Percentiles rank a stretch among this genome's conserved stretches.
These are phyloP conservation scores for Oscheius sp. DNA, from an alignment of 2,888 invertebrate genomes.

Conservation along the genomic window DNA sequence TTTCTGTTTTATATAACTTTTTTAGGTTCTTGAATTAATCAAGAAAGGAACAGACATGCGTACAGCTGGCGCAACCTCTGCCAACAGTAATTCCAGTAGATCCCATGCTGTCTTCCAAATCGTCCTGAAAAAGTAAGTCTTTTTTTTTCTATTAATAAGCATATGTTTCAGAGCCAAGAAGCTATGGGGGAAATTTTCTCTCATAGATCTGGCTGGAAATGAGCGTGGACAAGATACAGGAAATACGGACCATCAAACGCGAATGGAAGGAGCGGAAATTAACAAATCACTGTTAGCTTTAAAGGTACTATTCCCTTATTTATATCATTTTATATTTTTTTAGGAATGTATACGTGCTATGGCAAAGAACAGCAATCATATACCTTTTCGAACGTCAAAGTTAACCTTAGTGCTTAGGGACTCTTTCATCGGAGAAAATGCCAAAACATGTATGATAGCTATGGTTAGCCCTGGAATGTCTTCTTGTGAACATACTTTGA, in stretches of 20 bases:
- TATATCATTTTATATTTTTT: constrained; percentile 24
- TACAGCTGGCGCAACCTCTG: constrained; percentile 96
- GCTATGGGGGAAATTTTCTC: constrained; percentile 92
- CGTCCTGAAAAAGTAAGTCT: constrained; percentile 79
- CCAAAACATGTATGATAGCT: constrained; percentile 97
- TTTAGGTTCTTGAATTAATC: constrained; percentile 71
- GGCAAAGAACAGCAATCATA: constrained; percentile 93
- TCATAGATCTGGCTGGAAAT: constrained; percentile 89
- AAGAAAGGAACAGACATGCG: constrained; percentile 75
- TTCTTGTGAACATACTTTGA: constrained; percentile 89
- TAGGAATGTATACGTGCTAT: constrained; percentile 93
- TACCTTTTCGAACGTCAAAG: constrained; percentile 97
- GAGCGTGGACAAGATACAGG: constrained; percentile 98
- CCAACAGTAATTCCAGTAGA: constrained; percentile 96
- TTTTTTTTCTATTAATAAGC: constrained; percentile 56
- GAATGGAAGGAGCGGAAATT: constrained; percentile 90
- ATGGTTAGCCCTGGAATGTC: constrained; percentile 93
- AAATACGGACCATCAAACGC: constrained; percentile 91
- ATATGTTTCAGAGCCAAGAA: constrained; percentile 46
- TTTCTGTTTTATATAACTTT: background rate
- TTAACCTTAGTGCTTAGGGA: constrained; percentile 94
- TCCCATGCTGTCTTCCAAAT: constrained; percentile 99
- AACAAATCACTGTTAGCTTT: constrained; percentile 85
- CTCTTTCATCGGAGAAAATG: constrained; percentile 97
- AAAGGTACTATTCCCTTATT: constrained; percentile 46